A percentile compares a stretch with the other conserved stretches of the same genome.
Evolutionary conservation across 53 echinoderm and acorn worm genomes (phyloP).

Genomic region (Hippasteria phrygiana): DNA sequence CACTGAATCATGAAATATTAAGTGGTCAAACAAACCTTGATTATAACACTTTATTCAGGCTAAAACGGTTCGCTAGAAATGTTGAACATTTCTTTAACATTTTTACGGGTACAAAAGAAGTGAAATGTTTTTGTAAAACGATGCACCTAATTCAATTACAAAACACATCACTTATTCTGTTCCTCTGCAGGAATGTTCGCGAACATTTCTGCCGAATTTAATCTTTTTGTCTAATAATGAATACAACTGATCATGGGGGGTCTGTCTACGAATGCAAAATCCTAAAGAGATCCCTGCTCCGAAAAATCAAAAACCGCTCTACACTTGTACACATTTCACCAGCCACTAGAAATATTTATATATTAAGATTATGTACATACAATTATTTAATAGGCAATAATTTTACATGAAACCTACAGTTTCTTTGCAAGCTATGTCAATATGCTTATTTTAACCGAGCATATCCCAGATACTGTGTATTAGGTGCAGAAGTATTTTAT

Average conservation of each 20-base stretch:
- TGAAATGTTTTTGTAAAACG: constrained; percentile 10
- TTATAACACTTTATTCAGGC: background rate
- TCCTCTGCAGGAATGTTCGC: background rate
- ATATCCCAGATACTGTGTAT: background rate
- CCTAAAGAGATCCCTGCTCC: background rate
- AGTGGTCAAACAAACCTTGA: constrained; percentile 1
- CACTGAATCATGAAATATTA: background rate
- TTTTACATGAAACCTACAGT: background rate
- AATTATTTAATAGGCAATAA: constrained; percentile 44
- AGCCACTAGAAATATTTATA: constrained; percentile 63
- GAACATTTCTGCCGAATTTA: background rate
- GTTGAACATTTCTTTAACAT: background rate
- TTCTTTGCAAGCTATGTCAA: background rate
- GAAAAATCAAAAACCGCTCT: constrained; percentile 9
- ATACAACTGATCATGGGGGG: constrained; percentile 33
- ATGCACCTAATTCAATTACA: background rate
- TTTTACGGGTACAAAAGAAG: constrained; percentile 33
- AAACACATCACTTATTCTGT: background rate
- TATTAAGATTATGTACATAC: constrained; percentile 66
- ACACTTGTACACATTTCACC: constrained; percentile 56
- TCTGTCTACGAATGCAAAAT: constrained; percentile 6
- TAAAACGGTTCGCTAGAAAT: background rate
- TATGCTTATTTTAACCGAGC: background rate
- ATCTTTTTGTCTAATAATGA: constrained; percentile 15
- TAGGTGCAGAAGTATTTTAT: background rate